A percentile compares a stretch with the other conserved stretches of the same genome.
Evolutionary conservation across 2,113 vertebrate genomes (phyloP).

Genomic region (Vulpes ferrilata): DNA sequence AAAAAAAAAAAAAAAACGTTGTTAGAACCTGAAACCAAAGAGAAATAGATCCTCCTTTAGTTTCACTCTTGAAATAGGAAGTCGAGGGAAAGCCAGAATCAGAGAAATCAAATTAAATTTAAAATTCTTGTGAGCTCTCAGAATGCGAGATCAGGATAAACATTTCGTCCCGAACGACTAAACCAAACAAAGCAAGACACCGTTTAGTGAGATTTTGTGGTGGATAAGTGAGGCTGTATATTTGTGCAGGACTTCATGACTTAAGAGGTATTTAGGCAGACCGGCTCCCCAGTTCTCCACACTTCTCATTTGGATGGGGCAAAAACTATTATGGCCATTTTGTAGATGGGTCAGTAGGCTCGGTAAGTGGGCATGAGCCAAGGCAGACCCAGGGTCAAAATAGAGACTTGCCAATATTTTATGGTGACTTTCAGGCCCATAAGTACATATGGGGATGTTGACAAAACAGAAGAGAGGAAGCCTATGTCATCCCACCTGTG

Average conservation of each 20-base stretch:
- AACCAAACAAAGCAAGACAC: constrained; percentile 53
- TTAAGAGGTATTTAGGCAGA: not conserved
- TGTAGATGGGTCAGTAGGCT: not conserved
- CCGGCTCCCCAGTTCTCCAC: not conserved
- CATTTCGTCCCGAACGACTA: not conserved
- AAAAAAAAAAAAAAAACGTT: not conserved
- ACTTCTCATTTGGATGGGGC: not conserved
- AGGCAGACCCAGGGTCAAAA: not conserved
- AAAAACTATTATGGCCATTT: not conserved
- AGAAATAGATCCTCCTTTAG: constrained; percentile 69
- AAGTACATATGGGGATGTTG: not conserved
- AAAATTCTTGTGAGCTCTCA: constrained; percentile 65
- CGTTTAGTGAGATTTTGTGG: constrained; percentile 1
- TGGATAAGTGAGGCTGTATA: not conserved
- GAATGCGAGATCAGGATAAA: constrained; percentile 62
- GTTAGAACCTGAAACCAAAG: constrained; percentile 74
- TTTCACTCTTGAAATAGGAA: constrained; percentile 75
- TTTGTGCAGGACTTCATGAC: not conserved
- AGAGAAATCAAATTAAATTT: constrained; percentile 77
- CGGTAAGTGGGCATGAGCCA: not conserved
- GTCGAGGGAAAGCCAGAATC: constrained; percentile 65
- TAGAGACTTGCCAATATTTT: not conserved
- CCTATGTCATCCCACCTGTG: rapidly evolving
- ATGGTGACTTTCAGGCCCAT: not conserved
- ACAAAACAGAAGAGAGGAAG: not conserved